Evolutionary conservation across 2,888 invertebrate species (phyloP).

Genomic region (Xanthostigma xanthostigma): DNA sequence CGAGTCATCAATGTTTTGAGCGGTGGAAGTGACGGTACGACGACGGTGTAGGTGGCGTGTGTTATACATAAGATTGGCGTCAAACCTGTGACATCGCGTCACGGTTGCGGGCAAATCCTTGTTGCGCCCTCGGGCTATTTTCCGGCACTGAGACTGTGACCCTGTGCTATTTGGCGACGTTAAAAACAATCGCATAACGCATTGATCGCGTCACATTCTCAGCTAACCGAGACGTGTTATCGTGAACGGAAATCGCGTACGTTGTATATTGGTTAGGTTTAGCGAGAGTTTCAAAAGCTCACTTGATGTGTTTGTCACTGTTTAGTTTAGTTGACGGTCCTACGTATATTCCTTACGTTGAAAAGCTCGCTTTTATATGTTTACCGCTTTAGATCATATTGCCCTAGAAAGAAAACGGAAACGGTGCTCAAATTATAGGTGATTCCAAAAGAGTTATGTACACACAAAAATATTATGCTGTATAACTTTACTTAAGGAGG

Average conservation of each 20-base stretch:
- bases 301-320: no score
- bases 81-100: slow-evolving; percentile 25
- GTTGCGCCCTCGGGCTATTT: slow-evolving; percentile 22
- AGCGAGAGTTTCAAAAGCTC: no score
- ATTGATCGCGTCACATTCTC: background rate
- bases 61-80: slow-evolving; percentile 11
- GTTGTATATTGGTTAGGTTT: no score
- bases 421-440: no score
- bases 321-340: no score
- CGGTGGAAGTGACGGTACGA: background rate
- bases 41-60: background rate
- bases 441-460: no score
- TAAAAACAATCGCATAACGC: background rate
- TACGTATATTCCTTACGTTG: no score
- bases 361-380: no score
- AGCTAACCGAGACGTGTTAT: background rate
- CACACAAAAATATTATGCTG: no score
- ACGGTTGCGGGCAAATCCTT: slow-evolving; percentile 25
- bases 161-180: background rate
- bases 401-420: no score
- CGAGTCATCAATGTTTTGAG: background rate
- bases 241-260: background rate
- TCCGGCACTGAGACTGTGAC: slow-evolving; percentile 8
- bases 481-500: no score
- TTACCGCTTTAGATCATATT: no score